phyloP scores from a whole-genome alignment of 2,888 invertebrate genomes.

The Ennomos quercinarius region DNA sequence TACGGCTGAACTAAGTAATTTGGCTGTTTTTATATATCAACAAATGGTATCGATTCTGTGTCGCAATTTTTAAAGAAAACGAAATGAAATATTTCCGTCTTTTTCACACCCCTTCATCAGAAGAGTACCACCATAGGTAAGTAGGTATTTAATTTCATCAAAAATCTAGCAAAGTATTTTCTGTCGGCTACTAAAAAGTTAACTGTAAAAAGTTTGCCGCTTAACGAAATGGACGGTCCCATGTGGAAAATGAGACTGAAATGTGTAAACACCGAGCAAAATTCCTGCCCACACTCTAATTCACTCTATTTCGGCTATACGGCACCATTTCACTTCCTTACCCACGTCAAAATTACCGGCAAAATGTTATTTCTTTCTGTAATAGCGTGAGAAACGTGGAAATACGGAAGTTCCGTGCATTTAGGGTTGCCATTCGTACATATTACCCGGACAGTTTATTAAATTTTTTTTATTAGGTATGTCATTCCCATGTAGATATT shows the following conservation, averaged over 20 bases:
- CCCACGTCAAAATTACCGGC: slow-evolving; percentile 40
- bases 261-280: slow-evolving; percentile 26
- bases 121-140: no score
- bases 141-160: no score
- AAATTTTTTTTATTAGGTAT: slow-evolving; percentile 9
- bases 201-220: background rate
- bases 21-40: no score
- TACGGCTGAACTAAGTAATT: no score
- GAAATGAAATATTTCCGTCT: no score
- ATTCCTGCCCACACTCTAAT: slow-evolving; percentile 24
- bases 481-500: no score
- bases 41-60: no score
- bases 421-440: slow-evolving; percentile 20
- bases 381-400: slow-evolving; percentile 37
- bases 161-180: no score
- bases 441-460: slow-evolving; percentile 8
- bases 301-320: slow-evolving; percentile 29
- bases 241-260: slow-evolving; percentile 19
- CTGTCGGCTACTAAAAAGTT: background rate
- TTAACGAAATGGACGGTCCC: slow-evolving; percentile 1
- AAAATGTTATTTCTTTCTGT: slow-evolving; percentile 41
- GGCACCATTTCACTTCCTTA: slow-evolving; percentile 24
- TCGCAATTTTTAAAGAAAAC: no score
- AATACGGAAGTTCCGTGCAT: slow-evolving; percentile 27
- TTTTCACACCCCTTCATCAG: no score